phyloP scores from a whole-genome alignment of 2,797 vertebrate genomes.

The Etheostoma nigrum region DNA sequence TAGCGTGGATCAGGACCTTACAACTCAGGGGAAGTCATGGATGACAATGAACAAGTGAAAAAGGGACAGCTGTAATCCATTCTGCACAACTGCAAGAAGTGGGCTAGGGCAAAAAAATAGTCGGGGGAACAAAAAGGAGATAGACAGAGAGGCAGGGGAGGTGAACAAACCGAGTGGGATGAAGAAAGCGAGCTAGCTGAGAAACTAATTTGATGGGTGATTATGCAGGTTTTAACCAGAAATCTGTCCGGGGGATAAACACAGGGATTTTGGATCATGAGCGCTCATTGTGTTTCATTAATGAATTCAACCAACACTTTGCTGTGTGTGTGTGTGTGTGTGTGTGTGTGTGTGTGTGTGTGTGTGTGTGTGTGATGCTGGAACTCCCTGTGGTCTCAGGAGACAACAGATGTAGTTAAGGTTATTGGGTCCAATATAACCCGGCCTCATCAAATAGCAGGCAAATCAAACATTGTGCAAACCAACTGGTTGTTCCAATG shows the following conservation, averaged over 20 bases:
- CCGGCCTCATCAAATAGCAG: conserved; percentile 48
- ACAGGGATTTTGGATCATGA: conserved; percentile 56
- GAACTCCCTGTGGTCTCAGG: conserved; percentile 41
- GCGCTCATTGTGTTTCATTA: conserved; percentile 62
- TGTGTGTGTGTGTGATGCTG: conserved; percentile 12
- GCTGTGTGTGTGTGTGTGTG: neutral
- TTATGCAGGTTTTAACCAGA: conserved; percentile 65
- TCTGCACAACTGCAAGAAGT: conserved; percentile 17
- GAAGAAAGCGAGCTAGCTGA: conserved; percentile 37
- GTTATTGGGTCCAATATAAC: conserved; percentile 32
- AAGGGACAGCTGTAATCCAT: conserved; percentile 51
- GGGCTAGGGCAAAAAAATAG: conserved; percentile 13
- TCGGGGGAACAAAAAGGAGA: conserved; percentile 23
- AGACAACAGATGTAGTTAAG: conserved; percentile 49
- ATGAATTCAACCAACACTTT: conserved; percentile 56
- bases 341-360: conserved; percentile 8
- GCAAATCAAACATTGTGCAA: conserved; percentile 46
- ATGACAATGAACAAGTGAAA: conserved; percentile 55
- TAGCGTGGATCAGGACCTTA: conserved; percentile 58
- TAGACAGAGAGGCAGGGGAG: conserved; percentile 7
- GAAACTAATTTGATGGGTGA: conserved; percentile 59
- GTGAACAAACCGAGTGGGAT: conserved; percentile 16
- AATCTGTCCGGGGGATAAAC: conserved; percentile 61
- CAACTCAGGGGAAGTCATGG: conserved; percentile 40
- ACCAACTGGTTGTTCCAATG: conserved; percentile 25